phyloP scores from a whole-genome alignment of 2,888 invertebrate species.

The Callinectes sapidus region DNA sequence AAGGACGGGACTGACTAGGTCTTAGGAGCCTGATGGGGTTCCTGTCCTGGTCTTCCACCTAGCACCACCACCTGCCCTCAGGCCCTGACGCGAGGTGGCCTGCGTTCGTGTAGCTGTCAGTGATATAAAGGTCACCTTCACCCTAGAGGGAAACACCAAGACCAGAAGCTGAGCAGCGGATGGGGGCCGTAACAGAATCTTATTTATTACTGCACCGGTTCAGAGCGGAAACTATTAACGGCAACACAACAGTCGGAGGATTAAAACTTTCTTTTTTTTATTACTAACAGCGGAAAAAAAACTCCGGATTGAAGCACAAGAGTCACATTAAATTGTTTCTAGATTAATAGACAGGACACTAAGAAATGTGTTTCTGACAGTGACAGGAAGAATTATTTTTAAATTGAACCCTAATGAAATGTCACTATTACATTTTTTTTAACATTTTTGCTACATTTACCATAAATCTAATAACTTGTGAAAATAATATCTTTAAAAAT shows the following conservation, averaged over 20 bases:
- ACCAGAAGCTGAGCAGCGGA: background rate
- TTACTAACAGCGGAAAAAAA: background rate
- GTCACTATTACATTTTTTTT: background rate
- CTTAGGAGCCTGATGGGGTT: conserved; percentile 1
- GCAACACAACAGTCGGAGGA: background rate
- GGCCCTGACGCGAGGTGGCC: conserved; percentile 30
- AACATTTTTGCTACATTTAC: background rate
- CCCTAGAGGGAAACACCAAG: conserved; percentile 9
- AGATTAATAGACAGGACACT: background rate
- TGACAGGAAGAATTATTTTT: background rate
- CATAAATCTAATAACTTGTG: background rate
- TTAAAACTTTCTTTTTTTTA: background rate
- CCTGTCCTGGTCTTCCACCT: conserved; percentile 13
- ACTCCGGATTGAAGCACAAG: background rate
- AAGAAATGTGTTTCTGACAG: background rate
- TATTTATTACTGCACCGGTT: background rate
- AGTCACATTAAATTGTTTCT: background rate
- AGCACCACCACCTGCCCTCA: background rate
- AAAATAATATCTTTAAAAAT: background rate
- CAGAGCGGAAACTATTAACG: background rate
- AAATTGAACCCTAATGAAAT: background rate
- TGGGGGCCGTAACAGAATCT: background rate
- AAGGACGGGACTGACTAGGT: conserved; percentile 17
- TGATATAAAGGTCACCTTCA: conserved; percentile 28
- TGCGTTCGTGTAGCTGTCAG: conserved; percentile 5